phyloP scores from a whole-genome alignment of 37 sponge, comb jelly and placozoan species.

The Crambe crambe region DNA sequence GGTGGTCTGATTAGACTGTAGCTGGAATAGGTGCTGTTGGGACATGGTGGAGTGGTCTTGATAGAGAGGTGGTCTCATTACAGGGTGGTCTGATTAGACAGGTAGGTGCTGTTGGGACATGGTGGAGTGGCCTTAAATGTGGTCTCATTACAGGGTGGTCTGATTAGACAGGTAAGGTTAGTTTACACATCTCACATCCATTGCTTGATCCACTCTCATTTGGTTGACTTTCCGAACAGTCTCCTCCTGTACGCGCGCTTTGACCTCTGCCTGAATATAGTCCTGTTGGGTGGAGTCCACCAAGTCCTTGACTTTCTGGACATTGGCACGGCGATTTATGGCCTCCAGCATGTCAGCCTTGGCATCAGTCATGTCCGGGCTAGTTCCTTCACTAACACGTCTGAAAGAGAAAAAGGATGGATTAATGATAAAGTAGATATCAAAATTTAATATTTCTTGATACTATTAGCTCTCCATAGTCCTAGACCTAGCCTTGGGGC shows the following conservation, averaged over 20 bases:
- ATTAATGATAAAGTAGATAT: too few species aligned
- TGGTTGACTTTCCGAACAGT: constrained; percentile 63
- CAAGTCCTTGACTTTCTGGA: constrained; percentile 44
- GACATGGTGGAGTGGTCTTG: too few species aligned
- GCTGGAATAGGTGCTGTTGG: too few species aligned
- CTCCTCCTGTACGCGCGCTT: constrained; percentile 55
- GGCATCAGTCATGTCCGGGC: constrained; percentile 16
- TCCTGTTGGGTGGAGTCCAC: constrained; percentile 43
- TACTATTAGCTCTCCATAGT: too few species aligned
- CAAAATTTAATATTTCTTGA: too few species aligned
- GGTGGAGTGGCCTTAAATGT: too few species aligned
- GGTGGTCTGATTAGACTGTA: too few species aligned
- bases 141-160: too few species aligned
- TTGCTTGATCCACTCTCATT: constrained; percentile 63
- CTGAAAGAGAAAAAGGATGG: constrained; percentile 24
- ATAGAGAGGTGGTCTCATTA: not conserved
- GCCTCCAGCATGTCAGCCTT: constrained; percentile 49
- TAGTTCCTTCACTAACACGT: constrained; percentile 27
- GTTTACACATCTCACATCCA: constrained; percentile 36
- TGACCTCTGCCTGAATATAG: constrained; percentile 48
- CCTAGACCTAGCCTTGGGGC: too few species aligned
- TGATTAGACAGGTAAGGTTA: not conserved
- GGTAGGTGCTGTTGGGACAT: too few species aligned
- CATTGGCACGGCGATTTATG: constrained; percentile 34
- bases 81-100: too few species aligned